Base-by-base conservation (phyloP, 2,113 vertebrate species). In the Aramus guarauna region DNA sequence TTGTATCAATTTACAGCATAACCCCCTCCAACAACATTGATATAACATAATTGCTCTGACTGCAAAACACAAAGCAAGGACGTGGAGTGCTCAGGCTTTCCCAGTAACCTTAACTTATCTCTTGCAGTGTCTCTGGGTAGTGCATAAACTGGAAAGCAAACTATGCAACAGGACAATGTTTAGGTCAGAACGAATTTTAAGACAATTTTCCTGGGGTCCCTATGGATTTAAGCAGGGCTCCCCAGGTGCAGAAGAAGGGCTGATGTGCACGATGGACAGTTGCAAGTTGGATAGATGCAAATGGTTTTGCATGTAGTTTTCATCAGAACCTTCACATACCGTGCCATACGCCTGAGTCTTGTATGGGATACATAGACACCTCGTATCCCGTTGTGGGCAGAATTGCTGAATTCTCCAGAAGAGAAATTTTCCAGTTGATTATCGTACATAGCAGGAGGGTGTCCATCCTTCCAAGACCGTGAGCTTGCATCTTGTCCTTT, bases 11-110 rank as follows among this genome's bases (percentile, higher is more conserved):
- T 95, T 96, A 47, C 81, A 90, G 79, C 91, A 53, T 68, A 94
- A 87, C 85, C 91, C 86, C 85, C 92, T 97, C 91, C 88, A 94
- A 88, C 92, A 90, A 60, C 48, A 26, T 2, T 74, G 76, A 77
- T 94, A 52, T 92, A 96, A 94, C 94, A 73, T 97, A 97, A 96
- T 96, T 93, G 92, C 81, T 93, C 94, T 96, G 96, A 97, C 93
- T 97, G 87, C 80, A 68, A 23, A 94, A 88, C 89, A 96, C 68
- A 90, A 50, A 88, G 58, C 95, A 97, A 97, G 96, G 97, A 94
- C 76, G 2, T 21, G 8, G 55, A 83, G 78, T 5, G 60, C 85
- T 91, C 39, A 8, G 74, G 58, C 95, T 89, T 66, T 66, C 34
- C 13, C 67, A n/a, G 64, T 85, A 94, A 45, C 83, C 88, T 91